Evolutionary conservation across 2,888 invertebrate genomes (phyloP).

Genomic region (Drosophila algonquin): DNA sequence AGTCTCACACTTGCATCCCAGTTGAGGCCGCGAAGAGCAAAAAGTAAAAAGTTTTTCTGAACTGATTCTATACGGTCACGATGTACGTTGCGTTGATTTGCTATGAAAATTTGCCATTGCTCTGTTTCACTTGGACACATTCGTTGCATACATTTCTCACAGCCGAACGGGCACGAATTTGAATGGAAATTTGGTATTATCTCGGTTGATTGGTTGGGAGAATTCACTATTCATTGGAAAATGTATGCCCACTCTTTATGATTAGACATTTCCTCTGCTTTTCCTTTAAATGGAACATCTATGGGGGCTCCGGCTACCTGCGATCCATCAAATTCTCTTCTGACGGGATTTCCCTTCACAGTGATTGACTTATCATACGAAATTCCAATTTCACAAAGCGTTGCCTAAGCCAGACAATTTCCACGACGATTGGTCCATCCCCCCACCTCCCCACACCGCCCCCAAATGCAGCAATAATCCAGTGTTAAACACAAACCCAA

Average conservation of each 20-base stretch:
- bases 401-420: constrained; percentile 16
- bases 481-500: constrained; percentile 48
- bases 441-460: too few relatives aligned
- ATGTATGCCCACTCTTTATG: neutral
- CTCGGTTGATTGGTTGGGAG: too few relatives aligned
- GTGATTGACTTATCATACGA: constrained; percentile 7
- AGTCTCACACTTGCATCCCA: too few relatives aligned
- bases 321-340: neutral
- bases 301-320: neutral
- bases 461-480: constrained; percentile 42
- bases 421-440: constrained; percentile 10
- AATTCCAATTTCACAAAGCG: neutral
- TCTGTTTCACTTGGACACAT: too few relatives aligned
- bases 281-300: neutral
- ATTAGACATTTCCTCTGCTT: neutral
- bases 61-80: too few relatives aligned
- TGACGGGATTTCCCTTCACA: neutral
- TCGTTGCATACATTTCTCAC: too few relatives aligned
- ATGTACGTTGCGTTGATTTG: too few relatives aligned
- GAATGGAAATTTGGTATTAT: neutral
- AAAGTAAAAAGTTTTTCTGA: too few relatives aligned
- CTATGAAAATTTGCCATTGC: too few relatives aligned
- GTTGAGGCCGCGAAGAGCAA: too few relatives aligned
- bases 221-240: neutral
- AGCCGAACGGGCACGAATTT: neutral